These are phyloP conservation scores for Crepidodera aurea DNA, from an alignment of 2,888 invertebrate genomes.

Conservation along the genomic window DNA sequence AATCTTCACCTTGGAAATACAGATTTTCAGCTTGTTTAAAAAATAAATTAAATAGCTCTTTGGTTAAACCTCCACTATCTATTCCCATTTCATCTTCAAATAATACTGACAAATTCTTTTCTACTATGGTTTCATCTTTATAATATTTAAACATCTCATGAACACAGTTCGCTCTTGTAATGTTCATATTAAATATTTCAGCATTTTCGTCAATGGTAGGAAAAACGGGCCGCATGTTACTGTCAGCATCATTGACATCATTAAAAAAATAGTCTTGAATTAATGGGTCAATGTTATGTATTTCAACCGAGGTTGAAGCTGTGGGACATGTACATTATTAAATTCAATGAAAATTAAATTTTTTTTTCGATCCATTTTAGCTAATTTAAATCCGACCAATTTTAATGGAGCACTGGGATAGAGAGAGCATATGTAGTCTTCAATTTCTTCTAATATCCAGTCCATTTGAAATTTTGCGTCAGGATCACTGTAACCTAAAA, in stretches of 20 bases:
- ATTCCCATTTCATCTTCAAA: conserved; percentile 12
- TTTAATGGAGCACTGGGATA: conserved; percentile 8
- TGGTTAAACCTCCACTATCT: conserved; percentile 17
- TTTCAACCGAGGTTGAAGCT: not conserved
- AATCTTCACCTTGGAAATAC: conserved; percentile 11
- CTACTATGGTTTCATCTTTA: conserved; percentile 8
- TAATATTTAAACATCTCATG: conserved; percentile 6
- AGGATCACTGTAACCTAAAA: conserved; percentile 5
- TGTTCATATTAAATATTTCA: not conserved
- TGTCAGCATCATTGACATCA: not conserved
- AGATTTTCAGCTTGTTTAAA: conserved; percentile 11
- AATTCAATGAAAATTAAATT: conserved; percentile 1
- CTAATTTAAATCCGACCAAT: conserved; percentile 3
- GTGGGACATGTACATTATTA: not conserved
- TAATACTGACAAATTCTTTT: conserved; percentile 3
- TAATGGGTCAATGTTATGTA: not conserved
- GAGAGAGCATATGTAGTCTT: not conserved
- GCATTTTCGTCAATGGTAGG: not conserved
- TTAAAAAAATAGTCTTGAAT: not conserved
- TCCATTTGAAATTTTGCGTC: conserved; percentile 1
- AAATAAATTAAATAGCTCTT: conserved; percentile 22
- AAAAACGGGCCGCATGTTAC: not conserved
- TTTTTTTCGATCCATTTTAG: conserved; percentile 9
- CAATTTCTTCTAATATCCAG: not conserved
- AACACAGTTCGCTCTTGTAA: not conserved